Percentiles rank a stretch among this genome's conserved stretches.
Conservation (phyloP, 2,797 vertebrate species). For the Cebuella pygmaea region DNA sequence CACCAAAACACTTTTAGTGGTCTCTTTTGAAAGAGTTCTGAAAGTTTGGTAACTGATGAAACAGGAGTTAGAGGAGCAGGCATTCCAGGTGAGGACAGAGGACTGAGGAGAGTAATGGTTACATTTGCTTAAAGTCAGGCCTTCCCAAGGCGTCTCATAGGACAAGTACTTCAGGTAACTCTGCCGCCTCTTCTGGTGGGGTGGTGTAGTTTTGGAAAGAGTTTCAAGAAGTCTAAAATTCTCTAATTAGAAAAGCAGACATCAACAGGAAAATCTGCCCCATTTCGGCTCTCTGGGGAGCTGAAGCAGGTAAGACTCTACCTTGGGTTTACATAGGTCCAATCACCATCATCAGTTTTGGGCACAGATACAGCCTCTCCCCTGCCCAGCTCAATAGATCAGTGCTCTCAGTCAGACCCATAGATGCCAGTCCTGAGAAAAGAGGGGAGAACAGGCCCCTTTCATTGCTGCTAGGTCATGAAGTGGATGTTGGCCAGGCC, state of each 20-base stretch:
- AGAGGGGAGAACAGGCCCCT: not conserved
- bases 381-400: not conserved
- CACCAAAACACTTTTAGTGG: not conserved
- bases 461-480: not conserved
- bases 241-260: not conserved
- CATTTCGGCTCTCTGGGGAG: not conserved
- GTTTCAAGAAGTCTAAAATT: not conserved
- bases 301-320: not conserved
- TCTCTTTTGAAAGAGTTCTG: not conserved
- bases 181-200: rapidly evolving
- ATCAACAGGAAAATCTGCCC: not conserved
- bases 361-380: rapidly evolving
- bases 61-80: not conserved
- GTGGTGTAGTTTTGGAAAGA: not conserved
- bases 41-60: not conserved
- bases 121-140: not conserved
- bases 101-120: rapidly evolving
- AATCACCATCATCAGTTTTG: not conserved
- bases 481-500: not conserved
- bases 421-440: not conserved
- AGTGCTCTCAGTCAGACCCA: rapidly evolving
- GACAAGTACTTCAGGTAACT: rapidly evolving
- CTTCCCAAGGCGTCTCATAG: not conserved
- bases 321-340: not conserved
- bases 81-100: not conserved